Base-by-base conservation (phyloP, 2,797 vertebrate genomes). In the Macroramphosus scolopax region DNA sequence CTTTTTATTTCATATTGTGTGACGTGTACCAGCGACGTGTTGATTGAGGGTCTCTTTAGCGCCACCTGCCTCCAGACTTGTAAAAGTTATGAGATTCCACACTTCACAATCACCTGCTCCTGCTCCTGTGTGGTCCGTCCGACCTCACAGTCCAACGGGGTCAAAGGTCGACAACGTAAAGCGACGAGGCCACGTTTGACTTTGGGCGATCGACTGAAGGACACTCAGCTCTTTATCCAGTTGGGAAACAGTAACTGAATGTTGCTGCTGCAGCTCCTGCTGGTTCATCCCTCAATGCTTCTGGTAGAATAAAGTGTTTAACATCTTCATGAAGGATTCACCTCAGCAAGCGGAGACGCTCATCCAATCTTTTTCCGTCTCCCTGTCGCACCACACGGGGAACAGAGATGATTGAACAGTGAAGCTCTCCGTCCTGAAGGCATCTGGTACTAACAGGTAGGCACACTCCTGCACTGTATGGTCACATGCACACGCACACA, bases 351-450 rank as follows among this genome's bases (percentile, higher is more conserved):
- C 24, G 32, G 12, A 47, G 36, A 59, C 8, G 45, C 48, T n/a
- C n/a, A n/a, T 77, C 40, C 18, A 48, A 36, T 77, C 58, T 52
- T 56, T 67, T 67, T 74, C 72, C 57, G 41, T 63, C 63, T 55
- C 47, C 51, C 39, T 54, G 63, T 63, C 43, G 28, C 34, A 76
- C 68, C 75, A 62, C 59, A 57, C 3, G 46, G 63, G n/a, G 55
- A 75, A 74, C 63, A 59, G 59, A 68, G 53, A 71, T 63, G 74
- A 84, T 65, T 61, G 66, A 82, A 66, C 13, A 30, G 39, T 57
- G 53, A 55, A 69, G 57, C 45, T 77, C 38, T 5, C 56, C 51
- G 61, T 12, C 17, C 46, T 33, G 33, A 53, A 48, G 56, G 47
- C 54, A 57, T 65, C 50, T 42, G 52, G 70, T 50, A 48, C 30